Conservation (phyloP, 2,113 vertebrate species). For the Penelope pileata region DNA sequence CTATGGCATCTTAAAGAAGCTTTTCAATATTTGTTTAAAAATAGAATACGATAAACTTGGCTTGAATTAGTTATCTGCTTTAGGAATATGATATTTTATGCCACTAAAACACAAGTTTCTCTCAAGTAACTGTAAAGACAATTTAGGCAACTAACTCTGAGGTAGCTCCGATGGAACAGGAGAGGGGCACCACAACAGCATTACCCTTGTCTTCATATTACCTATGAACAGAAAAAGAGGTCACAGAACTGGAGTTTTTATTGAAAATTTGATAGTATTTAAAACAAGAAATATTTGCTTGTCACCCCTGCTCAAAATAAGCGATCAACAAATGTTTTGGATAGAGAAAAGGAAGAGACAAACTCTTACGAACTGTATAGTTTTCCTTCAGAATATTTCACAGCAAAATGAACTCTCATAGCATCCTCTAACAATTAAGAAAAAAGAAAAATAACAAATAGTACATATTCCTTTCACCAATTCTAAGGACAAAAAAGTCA, state of each 20-base stretch:
- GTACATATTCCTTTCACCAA: not conserved
- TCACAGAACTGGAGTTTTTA: not conserved
- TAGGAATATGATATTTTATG: not conserved
- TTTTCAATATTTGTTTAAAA: too few species aligned
- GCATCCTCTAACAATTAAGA: not conserved
- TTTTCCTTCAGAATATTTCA: not conserved
- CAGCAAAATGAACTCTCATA: not conserved
- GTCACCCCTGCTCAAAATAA: not conserved
- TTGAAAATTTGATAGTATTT: not conserved
- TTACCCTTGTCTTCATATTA: not conserved
- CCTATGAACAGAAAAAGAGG: not conserved
- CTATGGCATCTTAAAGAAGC: too few species aligned
- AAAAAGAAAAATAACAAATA: not conserved
- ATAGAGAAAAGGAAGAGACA: not conserved
- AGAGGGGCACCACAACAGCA: not conserved
- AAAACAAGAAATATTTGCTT: not conserved
- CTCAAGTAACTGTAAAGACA: not conserved
- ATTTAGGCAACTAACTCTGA: not conserved
- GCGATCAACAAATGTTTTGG: not conserved
- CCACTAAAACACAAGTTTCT: not conserved
- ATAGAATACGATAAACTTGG: not conserved
- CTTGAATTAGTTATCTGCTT: not conserved
- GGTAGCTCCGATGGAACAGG: too few species aligned
- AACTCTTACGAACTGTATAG: not conserved
- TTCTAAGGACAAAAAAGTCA: not conserved